Evolutionary conservation across 2,888 invertebrate genomes (phyloP), one percentile per base, ranked within the genome.

Genomic region (Hydropsyche betteni): DNA sequence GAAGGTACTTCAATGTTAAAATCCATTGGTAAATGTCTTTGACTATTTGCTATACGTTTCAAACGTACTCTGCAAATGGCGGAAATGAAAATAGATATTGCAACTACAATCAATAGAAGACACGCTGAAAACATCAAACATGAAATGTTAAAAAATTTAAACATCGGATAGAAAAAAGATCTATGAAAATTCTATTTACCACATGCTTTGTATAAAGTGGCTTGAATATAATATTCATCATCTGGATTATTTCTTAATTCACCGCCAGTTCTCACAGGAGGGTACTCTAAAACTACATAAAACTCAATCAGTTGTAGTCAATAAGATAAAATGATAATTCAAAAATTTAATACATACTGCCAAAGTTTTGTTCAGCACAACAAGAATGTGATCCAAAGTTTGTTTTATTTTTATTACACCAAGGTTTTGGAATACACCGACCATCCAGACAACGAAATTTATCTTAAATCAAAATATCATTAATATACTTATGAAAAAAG

Each of bases 381-480:
- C 87, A 88, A 24, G 83, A 80, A 3, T 86, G 86, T 79, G 86
- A 86, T 12, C 81, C 81, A 78, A 87, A 87, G 4, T 68, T 71
- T 10, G 36, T 69, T 12, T 53, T 52, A 24, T 58, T 75, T 77
- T 85, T 84, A 73, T 90, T 90, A 69, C 89, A 90, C 80, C 89
- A 89, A 7, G 85, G 83, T 75, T 84, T 84, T 1, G 87, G 84
- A 38, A 90, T 87, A 80, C 90, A 90, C 24, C 87, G 86, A 0
- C 90, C 90, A 6, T 85, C 83, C 0, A 86, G 84, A 68, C 90
- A 90, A 80, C 87, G 87, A 78, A 90, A 83, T 77, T 88, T 87
- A 6, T 85, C 86, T 38, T 81, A 74, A 0, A 61, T 61, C 72
- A 24, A n/a, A 61, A 6, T 16, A 16, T 12, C 5, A 2, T 14